Conservation (phyloP, 2,113 vertebrate species). For the Taurulus bubalis region DNA sequence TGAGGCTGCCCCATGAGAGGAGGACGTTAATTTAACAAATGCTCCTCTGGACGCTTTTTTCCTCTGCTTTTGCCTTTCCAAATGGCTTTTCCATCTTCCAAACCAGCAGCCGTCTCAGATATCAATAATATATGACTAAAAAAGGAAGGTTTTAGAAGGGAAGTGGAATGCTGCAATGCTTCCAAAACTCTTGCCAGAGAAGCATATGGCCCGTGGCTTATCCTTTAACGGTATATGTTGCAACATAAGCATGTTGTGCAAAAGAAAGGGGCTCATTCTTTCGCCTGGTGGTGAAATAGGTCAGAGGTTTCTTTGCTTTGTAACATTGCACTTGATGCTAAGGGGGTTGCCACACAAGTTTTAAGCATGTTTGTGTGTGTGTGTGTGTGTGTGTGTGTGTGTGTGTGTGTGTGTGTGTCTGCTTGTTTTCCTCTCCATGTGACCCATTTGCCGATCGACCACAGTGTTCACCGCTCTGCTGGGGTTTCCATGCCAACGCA, state of each 20-base stretch:
- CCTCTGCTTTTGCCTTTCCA: conserved; percentile 28
- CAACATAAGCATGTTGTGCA: conserved; percentile 61
- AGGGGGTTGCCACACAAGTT: conserved; percentile 54
- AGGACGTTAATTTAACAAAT: conserved; percentile 29
- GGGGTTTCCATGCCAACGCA: conserved; percentile 86
- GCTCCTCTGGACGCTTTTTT: conserved; percentile 31
- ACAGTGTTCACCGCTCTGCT: conserved; percentile 79
- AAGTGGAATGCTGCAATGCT: conserved; percentile 5
- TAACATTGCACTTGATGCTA: conserved; percentile 54
- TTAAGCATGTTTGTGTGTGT: conserved; percentile 18
- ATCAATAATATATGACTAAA: conserved; percentile 40
- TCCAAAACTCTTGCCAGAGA: not conserved
- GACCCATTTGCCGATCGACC: conserved; percentile 84
- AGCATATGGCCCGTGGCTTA: conserved; percentile 26
- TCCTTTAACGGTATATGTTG: conserved; percentile 57
- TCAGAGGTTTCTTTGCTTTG: conserved; percentile 72
- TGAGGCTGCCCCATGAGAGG: conserved; percentile 21
- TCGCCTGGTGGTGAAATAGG: conserved; percentile 64
- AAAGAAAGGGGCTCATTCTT: conserved; percentile 51
- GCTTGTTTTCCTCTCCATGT: conserved; percentile 73
- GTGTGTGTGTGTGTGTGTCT: conserved; percentile 18
- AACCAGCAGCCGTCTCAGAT: conserved; percentile 1
- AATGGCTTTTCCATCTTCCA: conserved; percentile 47
- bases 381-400: conserved; percentile 32
- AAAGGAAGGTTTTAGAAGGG: conserved; percentile 3